Evolutionary conservation across 2,113 vertebrate species (phyloP).

Genomic region (Thryonomys swinderianus): DNA sequence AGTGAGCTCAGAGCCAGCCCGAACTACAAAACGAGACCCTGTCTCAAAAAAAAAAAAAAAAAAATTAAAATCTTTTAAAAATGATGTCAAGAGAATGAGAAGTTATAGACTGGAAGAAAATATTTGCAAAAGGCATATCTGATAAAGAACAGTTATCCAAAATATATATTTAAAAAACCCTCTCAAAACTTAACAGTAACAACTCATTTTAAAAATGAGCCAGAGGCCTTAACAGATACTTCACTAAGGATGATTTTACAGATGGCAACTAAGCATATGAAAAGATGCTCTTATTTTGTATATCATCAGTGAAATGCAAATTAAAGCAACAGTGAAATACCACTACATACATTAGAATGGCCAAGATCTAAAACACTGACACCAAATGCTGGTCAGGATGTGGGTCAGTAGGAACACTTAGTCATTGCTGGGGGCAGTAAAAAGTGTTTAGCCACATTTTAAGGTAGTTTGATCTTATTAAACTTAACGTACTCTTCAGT

Average conservation of each 20-base stretch:
- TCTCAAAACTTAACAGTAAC: not conserved
- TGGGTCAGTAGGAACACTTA: not conserved
- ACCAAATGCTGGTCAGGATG: not conserved
- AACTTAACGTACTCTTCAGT: not conserved
- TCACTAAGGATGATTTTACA: not conserved
- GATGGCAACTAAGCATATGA: slow-evolving; percentile 1
- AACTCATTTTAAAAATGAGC: not conserved
- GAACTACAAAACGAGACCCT: too few relatives aligned
- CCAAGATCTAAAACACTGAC: not conserved
- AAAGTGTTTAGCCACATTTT: not conserved
- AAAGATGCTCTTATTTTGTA: not conserved
- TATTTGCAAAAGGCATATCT: not conserved
- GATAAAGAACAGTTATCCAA: not conserved
- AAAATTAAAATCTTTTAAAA: not conserved
- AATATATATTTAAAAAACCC: not conserved
- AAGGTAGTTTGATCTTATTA: not conserved
- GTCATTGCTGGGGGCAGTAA: not conserved
- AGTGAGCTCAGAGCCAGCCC: too few relatives aligned
- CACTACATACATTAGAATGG: not conserved
- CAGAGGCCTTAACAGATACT: not conserved
- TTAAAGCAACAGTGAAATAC: not conserved
- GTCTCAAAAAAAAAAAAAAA: too few relatives aligned
- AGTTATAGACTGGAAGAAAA: not conserved
- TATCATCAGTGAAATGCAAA: not conserved
- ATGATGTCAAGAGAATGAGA: not conserved